Conservation (phyloP, 2,113 vertebrate species). For the Sturnira hondurensis region DNA sequence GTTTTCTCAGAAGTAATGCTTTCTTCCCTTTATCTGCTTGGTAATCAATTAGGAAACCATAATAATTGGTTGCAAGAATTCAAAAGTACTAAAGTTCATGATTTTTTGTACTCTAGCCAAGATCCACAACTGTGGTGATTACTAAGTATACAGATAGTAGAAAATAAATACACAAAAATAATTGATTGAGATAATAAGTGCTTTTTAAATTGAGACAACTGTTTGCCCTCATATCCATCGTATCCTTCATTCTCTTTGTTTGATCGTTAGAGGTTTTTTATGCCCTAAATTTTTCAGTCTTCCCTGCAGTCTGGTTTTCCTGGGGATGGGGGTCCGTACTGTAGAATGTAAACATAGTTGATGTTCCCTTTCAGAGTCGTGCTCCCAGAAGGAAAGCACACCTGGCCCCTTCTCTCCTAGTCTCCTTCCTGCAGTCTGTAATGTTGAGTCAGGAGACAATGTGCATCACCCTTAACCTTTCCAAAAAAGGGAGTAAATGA, state of each 20-base stretch:
- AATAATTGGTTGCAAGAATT: neutral
- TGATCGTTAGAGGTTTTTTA: neutral
- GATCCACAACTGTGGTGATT: neutral
- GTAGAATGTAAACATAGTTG: neutral
- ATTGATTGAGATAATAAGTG: neutral
- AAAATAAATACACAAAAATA: neutral
- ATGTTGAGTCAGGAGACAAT: neutral
- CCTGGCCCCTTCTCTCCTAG: rapidly evolving
- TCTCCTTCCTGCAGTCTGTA: too few relatives aligned
- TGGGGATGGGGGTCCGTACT: neutral
- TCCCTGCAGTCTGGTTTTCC: neutral
- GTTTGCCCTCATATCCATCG: neutral
- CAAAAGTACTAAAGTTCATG: neutral
- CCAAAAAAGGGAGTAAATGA: neutral
- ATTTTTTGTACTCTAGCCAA: neutral
- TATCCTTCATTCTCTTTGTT: neutral
- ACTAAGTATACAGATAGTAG: neutral
- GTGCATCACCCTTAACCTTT: neutral
- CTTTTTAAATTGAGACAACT: neutral
- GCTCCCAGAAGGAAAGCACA: neutral
- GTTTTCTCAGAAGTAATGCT: neutral
- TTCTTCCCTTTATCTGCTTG: neutral
- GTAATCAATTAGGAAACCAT: neutral
- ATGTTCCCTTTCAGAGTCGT: neutral
- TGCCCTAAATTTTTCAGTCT: neutral